phyloP scores from a whole-genome alignment of 2,113 vertebrate genomes.

The Sialia sialis region DNA sequence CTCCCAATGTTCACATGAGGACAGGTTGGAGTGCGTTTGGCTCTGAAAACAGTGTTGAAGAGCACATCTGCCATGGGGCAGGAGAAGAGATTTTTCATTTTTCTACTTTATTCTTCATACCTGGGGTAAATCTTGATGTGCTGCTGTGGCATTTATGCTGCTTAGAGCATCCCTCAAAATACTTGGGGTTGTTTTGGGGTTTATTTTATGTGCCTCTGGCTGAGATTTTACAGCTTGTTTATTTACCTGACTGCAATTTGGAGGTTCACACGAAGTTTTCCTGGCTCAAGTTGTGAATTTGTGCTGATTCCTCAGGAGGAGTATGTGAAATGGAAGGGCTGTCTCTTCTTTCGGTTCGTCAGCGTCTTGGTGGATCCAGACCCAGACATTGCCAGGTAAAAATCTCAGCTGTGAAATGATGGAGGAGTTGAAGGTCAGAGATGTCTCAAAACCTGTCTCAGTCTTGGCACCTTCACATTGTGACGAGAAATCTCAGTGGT shows the following conservation, averaged over 20 bases:
- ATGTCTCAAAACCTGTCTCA: background rate
- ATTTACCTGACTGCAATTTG: rapidly evolving
- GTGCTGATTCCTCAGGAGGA: slow-evolving; percentile 81
- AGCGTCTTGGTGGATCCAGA: slow-evolving; percentile 83
- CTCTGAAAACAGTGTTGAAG: background rate
- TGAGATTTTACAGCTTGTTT: background rate
- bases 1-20: background rate
- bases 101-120: background rate
- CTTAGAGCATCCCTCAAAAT: background rate
- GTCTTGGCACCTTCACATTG: background rate
- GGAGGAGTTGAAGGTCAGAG: background rate
- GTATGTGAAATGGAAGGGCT: slow-evolving; percentile 94
- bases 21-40: background rate
- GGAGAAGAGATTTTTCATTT: background rate
- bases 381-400: slow-evolving; percentile 86
- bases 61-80: background rate
- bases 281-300: background rate
- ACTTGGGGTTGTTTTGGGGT: background rate
- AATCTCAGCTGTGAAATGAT: background rate
- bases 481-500: background rate
- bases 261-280: background rate
- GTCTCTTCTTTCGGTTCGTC: slow-evolving; percentile 89
- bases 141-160: background rate
- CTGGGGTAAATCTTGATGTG: background rate
- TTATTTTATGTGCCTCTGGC: background rate